Percentiles rank a stretch among this genome's conserved stretches.
Conservation (phyloP, 2,797 vertebrate genomes). For the Valencia hispanica region DNA sequence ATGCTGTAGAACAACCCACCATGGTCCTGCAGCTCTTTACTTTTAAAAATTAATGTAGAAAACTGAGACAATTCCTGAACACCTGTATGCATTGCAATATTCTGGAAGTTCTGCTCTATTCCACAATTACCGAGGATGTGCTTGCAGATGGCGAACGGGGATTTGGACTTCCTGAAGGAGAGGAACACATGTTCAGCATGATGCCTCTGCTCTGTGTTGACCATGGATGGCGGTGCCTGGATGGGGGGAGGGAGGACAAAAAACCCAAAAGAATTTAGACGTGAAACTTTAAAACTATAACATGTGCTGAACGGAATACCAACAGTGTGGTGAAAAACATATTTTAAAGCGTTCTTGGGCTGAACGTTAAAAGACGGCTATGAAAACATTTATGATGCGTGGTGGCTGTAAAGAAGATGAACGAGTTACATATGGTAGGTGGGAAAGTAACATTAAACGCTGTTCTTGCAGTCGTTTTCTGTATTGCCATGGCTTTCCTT, state of each 20-base stretch:
- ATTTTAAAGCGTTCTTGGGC: background rate
- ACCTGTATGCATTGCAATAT: background rate
- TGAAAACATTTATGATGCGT: too few relatives aligned
- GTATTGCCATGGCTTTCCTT: too few relatives aligned
- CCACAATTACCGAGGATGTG: conserved; percentile 92
- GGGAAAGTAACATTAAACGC: too few relatives aligned
- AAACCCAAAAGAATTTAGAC: background rate
- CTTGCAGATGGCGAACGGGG: conserved; percentile 98
- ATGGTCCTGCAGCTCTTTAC: background rate
- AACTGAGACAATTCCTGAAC: background rate
- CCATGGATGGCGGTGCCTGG: conserved; percentile 98
- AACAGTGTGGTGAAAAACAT: background rate
- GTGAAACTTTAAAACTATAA: background rate
- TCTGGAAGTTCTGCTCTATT: background rate
- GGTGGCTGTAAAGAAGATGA: too few relatives aligned
- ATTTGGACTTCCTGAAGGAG: conserved; percentile 98
- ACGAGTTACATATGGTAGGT: too few relatives aligned
- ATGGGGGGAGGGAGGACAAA: too few relatives aligned
- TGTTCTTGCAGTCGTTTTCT: too few relatives aligned
- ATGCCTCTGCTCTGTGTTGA: conserved; percentile 96
- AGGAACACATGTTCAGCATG: conserved; percentile 99
- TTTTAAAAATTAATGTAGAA: background rate
- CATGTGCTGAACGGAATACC: background rate
- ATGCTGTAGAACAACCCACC: background rate
- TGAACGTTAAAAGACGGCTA: too few relatives aligned